A percentile compares a stretch with the other conserved stretches of the same genome.
phyloP scores from a whole-genome alignment of 2,888 invertebrate species.

The Lithophane leautieri region DNA sequence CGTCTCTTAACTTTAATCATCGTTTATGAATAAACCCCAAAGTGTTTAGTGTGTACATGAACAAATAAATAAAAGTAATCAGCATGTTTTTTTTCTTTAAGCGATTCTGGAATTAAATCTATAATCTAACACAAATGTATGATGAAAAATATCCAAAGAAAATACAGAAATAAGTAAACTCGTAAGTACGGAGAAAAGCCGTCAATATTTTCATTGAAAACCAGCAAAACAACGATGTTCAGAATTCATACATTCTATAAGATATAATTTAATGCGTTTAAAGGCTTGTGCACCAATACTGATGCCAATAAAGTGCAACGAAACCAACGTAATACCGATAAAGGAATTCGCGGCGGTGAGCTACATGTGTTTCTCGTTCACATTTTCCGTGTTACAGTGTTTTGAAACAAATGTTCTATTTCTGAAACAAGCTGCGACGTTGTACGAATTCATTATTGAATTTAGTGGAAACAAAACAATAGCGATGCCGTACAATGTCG shows the following conservation, averaged over 20 bases:
- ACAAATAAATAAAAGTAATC: neutral
- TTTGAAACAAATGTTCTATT: slow-evolving; percentile 58
- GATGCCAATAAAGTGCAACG: slow-evolving; percentile 43
- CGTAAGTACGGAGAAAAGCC: neutral
- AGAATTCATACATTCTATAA: slow-evolving; percentile 13
- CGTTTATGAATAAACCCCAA: neutral
- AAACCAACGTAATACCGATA: slow-evolving; percentile 31
- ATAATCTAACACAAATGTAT: neutral
- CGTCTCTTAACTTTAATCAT: too few relatives aligned
- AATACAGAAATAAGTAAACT: neutral
- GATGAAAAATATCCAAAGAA: neutral
- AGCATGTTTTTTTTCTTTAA: neutral
- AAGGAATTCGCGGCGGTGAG: slow-evolving; percentile 39
- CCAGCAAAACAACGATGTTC: neutral
- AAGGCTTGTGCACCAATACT: slow-evolving; percentile 26
- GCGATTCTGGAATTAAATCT: neutral
- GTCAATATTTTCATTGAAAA: slow-evolving; percentile 3
- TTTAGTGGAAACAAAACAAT: slow-evolving; percentile 61
- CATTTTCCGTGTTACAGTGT: slow-evolving; percentile 42
- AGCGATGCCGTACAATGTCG: neutral
- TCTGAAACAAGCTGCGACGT: slow-evolving; percentile 57
- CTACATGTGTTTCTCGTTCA: slow-evolving; percentile 54
- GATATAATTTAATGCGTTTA: slow-evolving; percentile 14
- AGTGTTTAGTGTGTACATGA: neutral
- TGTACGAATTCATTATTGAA: slow-evolving; percentile 65